phyloP scores from a whole-genome alignment of 2,888 invertebrate genomes.

The Eilema griseolum region DNA sequence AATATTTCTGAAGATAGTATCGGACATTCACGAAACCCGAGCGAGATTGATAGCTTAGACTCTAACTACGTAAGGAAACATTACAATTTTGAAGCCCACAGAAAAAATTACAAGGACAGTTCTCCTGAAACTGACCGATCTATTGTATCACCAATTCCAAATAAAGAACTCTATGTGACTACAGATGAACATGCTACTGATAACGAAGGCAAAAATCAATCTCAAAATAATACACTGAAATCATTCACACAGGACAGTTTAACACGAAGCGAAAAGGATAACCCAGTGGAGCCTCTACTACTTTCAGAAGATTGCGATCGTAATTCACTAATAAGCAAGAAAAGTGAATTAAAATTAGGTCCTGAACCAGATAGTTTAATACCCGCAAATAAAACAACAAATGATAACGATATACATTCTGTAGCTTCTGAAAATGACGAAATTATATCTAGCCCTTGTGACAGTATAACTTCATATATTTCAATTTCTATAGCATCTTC shows the following conservation, averaged over 20 bases:
- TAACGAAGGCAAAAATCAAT: slow-evolving; percentile 70
- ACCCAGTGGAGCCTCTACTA: slow-evolving; percentile 55
- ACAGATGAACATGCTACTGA: slow-evolving; percentile 77
- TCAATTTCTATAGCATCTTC: slow-evolving; percentile 85
- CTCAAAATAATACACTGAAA: slow-evolving; percentile 81
- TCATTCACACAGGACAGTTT: slow-evolving; percentile 80
- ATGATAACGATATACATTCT: slow-evolving; percentile 71
- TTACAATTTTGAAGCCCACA: slow-evolving; percentile 83
- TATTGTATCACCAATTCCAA: slow-evolving; percentile 67
- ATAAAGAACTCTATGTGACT: slow-evolving; percentile 77
- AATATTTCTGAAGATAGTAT: slow-evolving; percentile 83
- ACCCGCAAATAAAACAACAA: slow-evolving; percentile 50
- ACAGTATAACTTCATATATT: slow-evolving; percentile 84
- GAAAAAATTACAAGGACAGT: slow-evolving; percentile 79
- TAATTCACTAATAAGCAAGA: slow-evolving; percentile 66
- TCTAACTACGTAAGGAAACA: slow-evolving; percentile 87
- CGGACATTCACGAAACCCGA: slow-evolving; percentile 82
- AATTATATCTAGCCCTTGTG: slow-evolving; percentile 80
- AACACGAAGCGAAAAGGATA: slow-evolving; percentile 75
- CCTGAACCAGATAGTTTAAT: slow-evolving; percentile 37
- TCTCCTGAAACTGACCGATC: slow-evolving; percentile 82
- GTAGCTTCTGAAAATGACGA: slow-evolving; percentile 82
- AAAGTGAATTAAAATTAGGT: slow-evolving; percentile 54
- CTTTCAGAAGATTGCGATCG: slow-evolving; percentile 65
- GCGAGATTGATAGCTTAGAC: slow-evolving; percentile 87